A percentile compares a stretch with the other conserved stretches of the same genome.
phyloP scores from a whole-genome alignment of 2,113 vertebrate species.

The Lonchura striata region DNA sequence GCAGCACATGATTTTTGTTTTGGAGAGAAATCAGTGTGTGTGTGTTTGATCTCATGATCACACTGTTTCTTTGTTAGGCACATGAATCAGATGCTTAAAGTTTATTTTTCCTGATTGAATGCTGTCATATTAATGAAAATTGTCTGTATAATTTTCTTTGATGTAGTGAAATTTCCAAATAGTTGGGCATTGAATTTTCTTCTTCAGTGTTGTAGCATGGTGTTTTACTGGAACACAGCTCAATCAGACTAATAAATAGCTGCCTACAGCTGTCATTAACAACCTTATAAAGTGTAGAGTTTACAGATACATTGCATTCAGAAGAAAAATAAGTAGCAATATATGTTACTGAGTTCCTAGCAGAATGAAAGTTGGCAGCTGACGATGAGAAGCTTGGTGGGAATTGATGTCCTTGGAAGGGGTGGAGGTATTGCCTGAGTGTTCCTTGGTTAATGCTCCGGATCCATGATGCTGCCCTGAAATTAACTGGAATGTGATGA shows the following conservation, averaged over 20 bases:
- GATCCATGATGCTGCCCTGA: not conserved
- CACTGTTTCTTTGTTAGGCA: not conserved
- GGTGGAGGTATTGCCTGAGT: not conserved
- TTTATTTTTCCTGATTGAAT: not conserved
- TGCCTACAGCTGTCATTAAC: not conserved
- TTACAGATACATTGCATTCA: not conserved
- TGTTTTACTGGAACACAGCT: not conserved
- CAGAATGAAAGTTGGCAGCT: not conserved
- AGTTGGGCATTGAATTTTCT: not conserved
- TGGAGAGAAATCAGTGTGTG: accelerated
- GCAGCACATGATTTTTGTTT: not conserved
- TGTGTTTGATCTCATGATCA: not conserved
- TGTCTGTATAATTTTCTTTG: not conserved
- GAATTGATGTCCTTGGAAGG: not conserved
- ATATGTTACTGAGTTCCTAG: not conserved
- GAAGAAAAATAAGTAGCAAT: not conserved
- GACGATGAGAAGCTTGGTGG: not conserved
- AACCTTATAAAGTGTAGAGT: not conserved
- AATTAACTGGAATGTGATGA: not conserved
- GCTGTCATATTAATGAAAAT: not conserved
- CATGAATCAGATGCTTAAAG: not conserved
- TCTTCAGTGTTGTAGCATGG: not conserved
- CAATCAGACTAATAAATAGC: not conserved
- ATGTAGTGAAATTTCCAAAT: not conserved
- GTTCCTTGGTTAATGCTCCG: not conserved